Evolutionary conservation across 2,797 vertebrate genomes (phyloP).

Genomic region (Chrosomus eos): DNA sequence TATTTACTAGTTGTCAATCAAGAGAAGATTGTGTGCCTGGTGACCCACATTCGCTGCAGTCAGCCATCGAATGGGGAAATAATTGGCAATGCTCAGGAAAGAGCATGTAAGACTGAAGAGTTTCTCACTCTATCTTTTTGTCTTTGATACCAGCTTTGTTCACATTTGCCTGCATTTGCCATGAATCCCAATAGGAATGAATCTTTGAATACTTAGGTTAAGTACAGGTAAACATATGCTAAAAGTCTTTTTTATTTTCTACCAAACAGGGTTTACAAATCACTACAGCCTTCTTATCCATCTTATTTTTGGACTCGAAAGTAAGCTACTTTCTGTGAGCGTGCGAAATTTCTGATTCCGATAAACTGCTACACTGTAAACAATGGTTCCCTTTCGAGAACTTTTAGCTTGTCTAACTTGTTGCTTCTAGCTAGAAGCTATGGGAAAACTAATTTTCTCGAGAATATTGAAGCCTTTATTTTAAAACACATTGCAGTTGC

Average conservation of each 20-base stretch:
- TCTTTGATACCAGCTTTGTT: neutral
- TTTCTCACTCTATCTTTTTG: neutral
- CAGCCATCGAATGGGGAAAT: constrained; percentile 73
- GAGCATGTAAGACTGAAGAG: constrained; percentile 60
- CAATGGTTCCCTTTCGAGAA: too few species aligned
- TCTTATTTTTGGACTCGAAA: neutral
- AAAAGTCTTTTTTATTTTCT: neutral
- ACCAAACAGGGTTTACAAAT: neutral
- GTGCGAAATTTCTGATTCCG: rapidly evolving
- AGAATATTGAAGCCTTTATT: too few species aligned
- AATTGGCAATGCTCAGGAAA: constrained; percentile 77
- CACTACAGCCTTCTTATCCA: neutral
- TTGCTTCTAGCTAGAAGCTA: too few species aligned
- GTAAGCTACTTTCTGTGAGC: neutral
- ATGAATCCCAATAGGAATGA: neutral
- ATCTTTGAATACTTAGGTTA: neutral
- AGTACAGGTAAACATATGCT: neutral
- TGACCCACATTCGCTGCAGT: constrained; percentile 80
- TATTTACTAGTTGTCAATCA: constrained; percentile 83
- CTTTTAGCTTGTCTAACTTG: too few species aligned
- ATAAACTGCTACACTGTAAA: neutral
- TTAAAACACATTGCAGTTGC: too few species aligned
- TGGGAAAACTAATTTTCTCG: too few species aligned
- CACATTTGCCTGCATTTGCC: neutral
- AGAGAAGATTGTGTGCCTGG: constrained; percentile 76